Percentiles rank a stretch among this genome's conserved stretches.
Conservation (phyloP, 1,140 invertebrate species). For the Bombus ignitus region DNA sequence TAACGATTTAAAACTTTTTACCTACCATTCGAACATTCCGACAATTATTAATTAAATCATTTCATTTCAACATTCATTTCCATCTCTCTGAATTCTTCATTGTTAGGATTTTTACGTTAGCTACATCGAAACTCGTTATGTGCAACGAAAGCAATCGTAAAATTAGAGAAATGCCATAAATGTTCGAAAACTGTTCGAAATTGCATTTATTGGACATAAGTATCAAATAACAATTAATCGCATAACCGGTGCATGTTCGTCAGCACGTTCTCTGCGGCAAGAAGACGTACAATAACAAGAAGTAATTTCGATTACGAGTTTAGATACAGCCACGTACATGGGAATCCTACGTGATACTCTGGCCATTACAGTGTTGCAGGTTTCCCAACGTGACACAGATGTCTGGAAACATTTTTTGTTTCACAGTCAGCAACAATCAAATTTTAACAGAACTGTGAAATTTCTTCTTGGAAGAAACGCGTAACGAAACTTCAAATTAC, state of each 20-base stretch:
- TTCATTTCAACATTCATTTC: neutral
- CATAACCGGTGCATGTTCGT: slow-evolving; percentile 22
- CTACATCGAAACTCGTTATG: neutral
- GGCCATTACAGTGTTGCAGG: slow-evolving; percentile 9
- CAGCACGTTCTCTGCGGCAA: slow-evolving; percentile 30
- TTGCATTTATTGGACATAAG: neutral
- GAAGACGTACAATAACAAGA: slow-evolving; percentile 51
- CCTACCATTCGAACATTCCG: neutral
- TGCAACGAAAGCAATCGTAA: neutral
- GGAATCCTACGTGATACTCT: slow-evolving; percentile 60
- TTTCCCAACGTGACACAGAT: slow-evolving; percentile 33
- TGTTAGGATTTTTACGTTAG: neutral
- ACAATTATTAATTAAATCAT: neutral
- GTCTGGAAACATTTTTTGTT: slow-evolving; percentile 9
- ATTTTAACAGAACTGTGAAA: neutral
- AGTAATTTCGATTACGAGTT: slow-evolving; percentile 63
- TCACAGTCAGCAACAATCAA: neutral
- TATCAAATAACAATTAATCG: slow-evolving; percentile 39
- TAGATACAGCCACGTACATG: slow-evolving; percentile 61
- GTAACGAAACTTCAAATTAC: neutral
- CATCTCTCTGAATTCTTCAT: neutral
- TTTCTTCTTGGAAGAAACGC: neutral
- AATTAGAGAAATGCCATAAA: neutral
- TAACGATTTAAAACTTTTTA: neutral
- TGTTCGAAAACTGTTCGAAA: neutral